Evolutionary conservation across 2,113 vertebrate genomes (phyloP).

Genomic region (Neoarius graeffei): DNA sequence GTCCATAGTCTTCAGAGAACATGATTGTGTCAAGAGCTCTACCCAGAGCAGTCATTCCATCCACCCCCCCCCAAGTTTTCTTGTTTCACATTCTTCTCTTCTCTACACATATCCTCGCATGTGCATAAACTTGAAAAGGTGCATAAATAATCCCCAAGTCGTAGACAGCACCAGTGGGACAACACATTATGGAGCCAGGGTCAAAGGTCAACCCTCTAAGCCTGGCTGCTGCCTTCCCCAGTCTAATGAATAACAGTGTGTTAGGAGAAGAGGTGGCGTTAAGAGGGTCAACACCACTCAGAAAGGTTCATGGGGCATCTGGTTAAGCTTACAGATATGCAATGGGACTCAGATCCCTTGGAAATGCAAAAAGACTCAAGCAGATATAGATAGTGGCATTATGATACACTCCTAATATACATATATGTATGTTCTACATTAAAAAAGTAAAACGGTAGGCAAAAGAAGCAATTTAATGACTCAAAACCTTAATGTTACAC

Average conservation of each 20-base stretch:
- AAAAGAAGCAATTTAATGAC: background rate
- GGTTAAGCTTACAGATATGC: background rate
- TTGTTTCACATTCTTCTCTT: background rate
- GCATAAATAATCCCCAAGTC: background rate
- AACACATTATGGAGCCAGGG: slow-evolving; percentile 9
- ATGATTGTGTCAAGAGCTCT: slow-evolving; percentile 44
- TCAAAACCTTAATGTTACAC: background rate
- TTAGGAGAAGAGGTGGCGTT: background rate
- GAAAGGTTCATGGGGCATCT: background rate
- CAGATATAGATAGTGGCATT: background rate
- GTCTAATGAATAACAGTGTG: slow-evolving; percentile 9
- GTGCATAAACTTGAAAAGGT: slow-evolving; percentile 18
- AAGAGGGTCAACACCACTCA: background rate
- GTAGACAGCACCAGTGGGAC: slow-evolving; percentile 11
- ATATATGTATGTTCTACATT: background rate
- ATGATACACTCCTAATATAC: background rate
- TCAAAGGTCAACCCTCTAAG: slow-evolving; percentile 32
- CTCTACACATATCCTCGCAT: background rate
- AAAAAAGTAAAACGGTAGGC: background rate
- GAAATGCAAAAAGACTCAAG: background rate
- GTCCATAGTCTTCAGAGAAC: slow-evolving; percentile 38
- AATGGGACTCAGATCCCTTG: background rate
- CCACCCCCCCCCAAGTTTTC: background rate
- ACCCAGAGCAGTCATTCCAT: slow-evolving; percentile 15
- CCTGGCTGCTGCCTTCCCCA: background rate